These are phyloP conservation scores for Falco rusticolus DNA, from an alignment of 2,797 vertebrate species.

Conservation along the genomic window DNA sequence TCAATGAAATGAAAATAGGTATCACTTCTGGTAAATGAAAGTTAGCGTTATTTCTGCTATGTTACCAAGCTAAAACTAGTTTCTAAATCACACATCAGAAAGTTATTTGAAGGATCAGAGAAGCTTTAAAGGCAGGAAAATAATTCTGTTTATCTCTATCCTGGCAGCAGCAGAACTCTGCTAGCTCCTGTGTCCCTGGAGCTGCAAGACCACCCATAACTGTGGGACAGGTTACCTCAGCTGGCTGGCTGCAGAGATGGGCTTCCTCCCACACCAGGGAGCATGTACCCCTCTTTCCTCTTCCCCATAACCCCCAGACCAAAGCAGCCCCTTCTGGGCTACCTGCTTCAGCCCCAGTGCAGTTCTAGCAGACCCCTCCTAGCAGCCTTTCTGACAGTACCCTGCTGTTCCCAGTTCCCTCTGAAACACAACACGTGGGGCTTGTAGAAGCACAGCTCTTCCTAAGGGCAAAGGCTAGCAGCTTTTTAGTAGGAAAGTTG, in stretches of 20 bases:
- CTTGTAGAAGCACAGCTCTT: not conserved
- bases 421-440: not conserved
- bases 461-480: not conserved
- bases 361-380: not conserved
- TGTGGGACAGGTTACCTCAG: not conserved
- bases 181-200: not conserved
- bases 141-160: too few relatives aligned
- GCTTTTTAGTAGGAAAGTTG: not conserved
- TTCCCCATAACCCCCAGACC: not conserved
- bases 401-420: not conserved
- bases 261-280: not conserved
- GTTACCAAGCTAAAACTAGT: too few relatives aligned
- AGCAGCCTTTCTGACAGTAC: not conserved
- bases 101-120: too few relatives aligned
- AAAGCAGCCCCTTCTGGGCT: not conserved
- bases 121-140: too few relatives aligned
- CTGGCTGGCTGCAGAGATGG: not conserved
- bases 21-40: too few relatives aligned
- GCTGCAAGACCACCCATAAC: not conserved
- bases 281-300: not conserved
- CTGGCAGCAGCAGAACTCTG: too few relatives aligned
- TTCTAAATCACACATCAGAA: too few relatives aligned
- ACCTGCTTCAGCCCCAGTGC: not conserved
- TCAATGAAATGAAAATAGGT: too few relatives aligned
- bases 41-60: too few relatives aligned